These are phyloP conservation scores for Ceyx margarethae DNA, from an alignment of 2,113 vertebrate genomes.

Conservation along the genomic window DNA sequence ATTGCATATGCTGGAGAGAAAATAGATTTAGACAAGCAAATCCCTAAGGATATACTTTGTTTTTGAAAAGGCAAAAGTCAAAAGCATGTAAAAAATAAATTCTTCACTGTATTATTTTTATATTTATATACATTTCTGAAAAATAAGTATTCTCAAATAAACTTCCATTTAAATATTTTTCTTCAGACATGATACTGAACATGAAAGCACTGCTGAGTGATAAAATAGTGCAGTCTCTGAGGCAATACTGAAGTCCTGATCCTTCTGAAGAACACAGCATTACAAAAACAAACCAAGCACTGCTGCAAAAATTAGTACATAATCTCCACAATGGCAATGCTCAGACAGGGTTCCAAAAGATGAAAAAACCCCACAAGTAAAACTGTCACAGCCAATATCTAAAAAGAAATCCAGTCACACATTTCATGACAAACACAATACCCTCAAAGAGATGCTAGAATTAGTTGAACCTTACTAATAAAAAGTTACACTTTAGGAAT, in stretches of 20 bases:
- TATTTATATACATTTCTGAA: neutral
- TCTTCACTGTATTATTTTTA: neutral
- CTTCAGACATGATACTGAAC: neutral
- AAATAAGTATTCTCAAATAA: neutral
- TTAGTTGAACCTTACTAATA: slow-evolving; percentile 17
- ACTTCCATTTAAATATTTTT: neutral
- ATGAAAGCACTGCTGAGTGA: neutral
- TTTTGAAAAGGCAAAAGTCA: slow-evolving; percentile 36
- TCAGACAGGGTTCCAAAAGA: neutral
- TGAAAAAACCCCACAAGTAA: neutral
- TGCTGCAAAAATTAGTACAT: neutral
- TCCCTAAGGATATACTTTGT: slow-evolving; percentile 37
- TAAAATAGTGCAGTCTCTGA: neutral
- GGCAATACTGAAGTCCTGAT: neutral
- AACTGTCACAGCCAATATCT: neutral
- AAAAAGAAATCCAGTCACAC: neutral
- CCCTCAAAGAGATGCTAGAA: neutral
- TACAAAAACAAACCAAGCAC: neutral
- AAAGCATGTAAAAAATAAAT: neutral
- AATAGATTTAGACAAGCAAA: slow-evolving; percentile 68
- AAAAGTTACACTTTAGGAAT: slow-evolving; percentile 17
- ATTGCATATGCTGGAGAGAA: slow-evolving; percentile 64
- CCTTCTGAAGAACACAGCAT: neutral
- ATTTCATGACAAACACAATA: neutral
- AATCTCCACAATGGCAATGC: too few relatives aligned